A percentile compares a stretch with the other conserved stretches of the same genome.
phyloP scores from a whole-genome alignment of 2,888 invertebrate species.

The Netelia virgata region DNA sequence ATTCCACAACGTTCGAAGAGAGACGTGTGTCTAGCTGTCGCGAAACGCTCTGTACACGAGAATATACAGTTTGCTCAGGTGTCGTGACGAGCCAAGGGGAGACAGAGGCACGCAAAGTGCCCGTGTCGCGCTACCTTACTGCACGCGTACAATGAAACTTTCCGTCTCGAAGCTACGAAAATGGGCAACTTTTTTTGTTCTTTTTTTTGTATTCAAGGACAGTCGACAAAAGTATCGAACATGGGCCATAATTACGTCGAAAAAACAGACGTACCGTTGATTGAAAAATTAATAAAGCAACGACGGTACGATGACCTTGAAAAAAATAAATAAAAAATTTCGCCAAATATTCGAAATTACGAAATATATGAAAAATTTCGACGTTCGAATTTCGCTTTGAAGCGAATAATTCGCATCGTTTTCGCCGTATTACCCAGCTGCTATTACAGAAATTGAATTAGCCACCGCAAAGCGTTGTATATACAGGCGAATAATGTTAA shows the following conservation, averaged over 20 bases:
- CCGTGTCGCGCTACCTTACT: constrained; percentile 16
- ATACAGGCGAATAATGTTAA: background rate
- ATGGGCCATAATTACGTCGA: background rate
- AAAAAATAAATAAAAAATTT: background rate
- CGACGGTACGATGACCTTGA: background rate
- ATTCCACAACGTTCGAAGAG: no score
- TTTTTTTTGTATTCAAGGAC: background rate
- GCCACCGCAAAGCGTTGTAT: constrained; percentile 17
- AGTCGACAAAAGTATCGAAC: background rate
- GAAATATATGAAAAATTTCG: constrained; percentile 4
- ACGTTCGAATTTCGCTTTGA: background rate
- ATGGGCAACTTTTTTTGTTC: background rate
- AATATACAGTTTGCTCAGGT: constrained; percentile 56
- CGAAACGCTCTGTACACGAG: background rate
- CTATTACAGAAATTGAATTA: constrained; percentile 38
- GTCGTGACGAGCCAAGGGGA: constrained; percentile 45
- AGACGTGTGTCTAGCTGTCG: no score
- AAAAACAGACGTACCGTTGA: background rate
- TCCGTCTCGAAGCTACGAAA: constrained; percentile 2
- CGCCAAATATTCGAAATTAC: background rate
- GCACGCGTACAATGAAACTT: background rate
- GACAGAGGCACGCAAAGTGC: constrained; percentile 40
- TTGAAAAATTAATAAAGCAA: background rate
- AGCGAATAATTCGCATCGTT: constrained; percentile 11
- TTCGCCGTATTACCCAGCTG: constrained; percentile 22